Evolutionary conservation across 2,888 invertebrate species (phyloP).

Genomic region (Lacanobia oleracea): DNA sequence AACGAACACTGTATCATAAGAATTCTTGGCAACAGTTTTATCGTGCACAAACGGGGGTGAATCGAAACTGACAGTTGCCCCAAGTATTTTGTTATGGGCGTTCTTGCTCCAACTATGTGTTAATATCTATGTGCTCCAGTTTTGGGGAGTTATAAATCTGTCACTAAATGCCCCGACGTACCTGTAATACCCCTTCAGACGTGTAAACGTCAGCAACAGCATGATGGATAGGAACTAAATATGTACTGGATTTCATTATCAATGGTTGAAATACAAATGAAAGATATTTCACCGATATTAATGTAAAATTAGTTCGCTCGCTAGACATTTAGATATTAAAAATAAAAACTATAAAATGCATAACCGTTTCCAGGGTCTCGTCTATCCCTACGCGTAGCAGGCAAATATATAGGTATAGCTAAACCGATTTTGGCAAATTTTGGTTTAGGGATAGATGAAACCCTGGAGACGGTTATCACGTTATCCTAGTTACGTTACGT

Average conservation of each 20-base stretch:
- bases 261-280: neutral
- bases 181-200: constrained; percentile 47
- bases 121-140: constrained; percentile 57
- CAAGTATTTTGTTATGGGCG: constrained; percentile 55
- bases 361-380: too few species aligned
- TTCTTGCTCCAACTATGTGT: constrained; percentile 64
- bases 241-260: neutral
- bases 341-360: too few species aligned
- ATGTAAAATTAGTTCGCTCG: too few species aligned
- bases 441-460: too few species aligned
- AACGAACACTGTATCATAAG: constrained; percentile 7
- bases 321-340: too few species aligned
- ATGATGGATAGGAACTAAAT: constrained; percentile 18
- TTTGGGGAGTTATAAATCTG: constrained; percentile 61
- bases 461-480: too few species aligned
- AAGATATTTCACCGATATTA: too few species aligned
- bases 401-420: too few species aligned
- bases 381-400: too few species aligned
- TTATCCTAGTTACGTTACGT: too few species aligned
- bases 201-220: constrained; percentile 17
- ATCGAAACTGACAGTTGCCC: constrained; percentile 46
- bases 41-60: constrained; percentile 14
- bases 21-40: constrained; percentile 30
- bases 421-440: too few species aligned
- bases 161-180: constrained; percentile 41